Evolutionary conservation across 2,888 invertebrate species (phyloP), one percentile per base, ranked within the genome.

Genomic region (Magallana nippona): DNA sequence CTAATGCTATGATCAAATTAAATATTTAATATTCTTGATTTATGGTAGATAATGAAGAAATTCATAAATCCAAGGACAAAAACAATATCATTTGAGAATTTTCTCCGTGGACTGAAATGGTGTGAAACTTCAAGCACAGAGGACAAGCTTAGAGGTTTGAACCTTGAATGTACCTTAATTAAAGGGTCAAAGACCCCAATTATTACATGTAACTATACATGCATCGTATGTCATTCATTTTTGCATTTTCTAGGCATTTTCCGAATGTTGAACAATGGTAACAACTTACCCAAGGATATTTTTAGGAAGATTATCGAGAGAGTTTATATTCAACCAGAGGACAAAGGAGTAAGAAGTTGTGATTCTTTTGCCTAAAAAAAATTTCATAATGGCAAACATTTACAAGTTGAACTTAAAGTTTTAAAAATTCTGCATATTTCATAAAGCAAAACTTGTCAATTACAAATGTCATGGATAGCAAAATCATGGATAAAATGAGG

Each of bases 91-190:
- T 93, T 93, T 90, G 91, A 93, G 84, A 91, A 92, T 58, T 94
- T 92, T 82, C 87, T 93, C 10, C 87, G 91, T 82, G 92, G 91
- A 15, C 84, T 93, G 82, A 92, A 92, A 80, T 94, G 94, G 93
- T 89, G 89, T 84, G 93, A 93, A 82, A 90, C 86, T 27, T 88
- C 92, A 58, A 87, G 86, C 1, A 63, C 89, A 22, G 90, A 91
- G 55, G 88, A 91, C 5, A 93, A 93, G 87, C 84, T 92, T 3
- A 91, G 89, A 91, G 93, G 93, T 93, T 44, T 44, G 44, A 44
- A 44, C 5, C 3, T 44, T 44, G 44, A 44, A 44, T 8, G 10
- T 44, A 44, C 8, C 44, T 44, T 44, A 5, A 44, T 10, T 44
- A 44, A 44, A 8, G 44, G 44, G 44, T 44, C 44, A 44, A 44